Evolutionary conservation across 2,113 vertebrate genomes (phyloP).

Genomic region (Oryzias celebensis): DNA sequence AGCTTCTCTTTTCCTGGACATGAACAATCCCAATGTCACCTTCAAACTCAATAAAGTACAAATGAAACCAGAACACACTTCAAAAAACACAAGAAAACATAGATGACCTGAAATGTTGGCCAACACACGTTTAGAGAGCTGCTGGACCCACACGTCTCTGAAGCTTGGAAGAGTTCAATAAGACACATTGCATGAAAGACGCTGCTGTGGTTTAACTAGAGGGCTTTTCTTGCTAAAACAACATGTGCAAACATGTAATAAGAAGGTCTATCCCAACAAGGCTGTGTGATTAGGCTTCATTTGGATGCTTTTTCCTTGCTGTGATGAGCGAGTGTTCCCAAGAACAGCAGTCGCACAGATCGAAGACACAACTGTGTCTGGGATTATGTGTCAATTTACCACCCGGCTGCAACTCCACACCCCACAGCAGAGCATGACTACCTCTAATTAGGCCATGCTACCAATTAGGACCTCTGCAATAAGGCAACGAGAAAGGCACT

Average conservation of each 20-base stretch:
- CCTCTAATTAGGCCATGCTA: constrained; percentile 76
- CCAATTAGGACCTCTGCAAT: constrained; percentile 70
- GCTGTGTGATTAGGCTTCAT: constrained; percentile 70
- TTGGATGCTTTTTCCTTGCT: constrained; percentile 66
- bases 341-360: constrained; percentile 60
- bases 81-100: background rate
- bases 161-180: constrained; percentile 53
- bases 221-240: constrained; percentile 63
- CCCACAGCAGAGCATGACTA: constrained; percentile 71
- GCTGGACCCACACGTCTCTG: constrained; percentile 21
- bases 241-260: constrained; percentile 69
- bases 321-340: constrained; percentile 57
- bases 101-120: constrained; percentile 3
- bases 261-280: constrained; percentile 68
- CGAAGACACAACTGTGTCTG: constrained; percentile 62
- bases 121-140: background rate
- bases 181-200: constrained; percentile 49
- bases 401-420: constrained; percentile 69
- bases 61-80: constrained; percentile 31
- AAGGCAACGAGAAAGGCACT: constrained; percentile 53
- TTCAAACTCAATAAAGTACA: constrained; percentile 49
- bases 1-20: constrained; percentile 61
- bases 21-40: constrained; percentile 70
- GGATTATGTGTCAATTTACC: constrained; percentile 79
- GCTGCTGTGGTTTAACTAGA: constrained; percentile 67